Evolutionary conservation across 1,140 invertebrate species (phyloP), one percentile per base, ranked within the genome.

Genomic region (Aphelinus certus): DNA sequence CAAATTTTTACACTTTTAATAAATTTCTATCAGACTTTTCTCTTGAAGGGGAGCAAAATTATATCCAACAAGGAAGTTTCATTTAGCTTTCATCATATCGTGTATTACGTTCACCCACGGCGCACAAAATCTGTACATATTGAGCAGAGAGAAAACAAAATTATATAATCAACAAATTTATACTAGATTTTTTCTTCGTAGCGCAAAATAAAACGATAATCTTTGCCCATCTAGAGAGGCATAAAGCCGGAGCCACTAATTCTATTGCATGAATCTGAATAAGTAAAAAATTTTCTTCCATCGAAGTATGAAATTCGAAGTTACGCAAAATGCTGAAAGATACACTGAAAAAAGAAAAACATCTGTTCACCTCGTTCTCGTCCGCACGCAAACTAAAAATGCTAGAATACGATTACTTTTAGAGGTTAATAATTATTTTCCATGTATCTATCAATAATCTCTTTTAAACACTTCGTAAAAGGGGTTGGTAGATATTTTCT

Each of bases 181-280:
- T 0, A 26, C 26, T 26, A 26, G 26, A 26, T 26, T 26, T 26
- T 26, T 26, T 70, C 71, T 70, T 69, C 67, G 63, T 80, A 79
- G 77, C 75, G 76, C 81, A 81, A 68, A 82, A 80, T 69, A 80
- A 78, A 71, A 80, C 75, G 75, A 80, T 26, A 26, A 26, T 26
- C 26, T 26, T 26, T 26, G 26, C 26, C 26, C 26, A 26, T 26
- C 26, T 26, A 65, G 57, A 63, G 68, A n/a, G 43, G n/a, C 47
- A 7, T 26, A 53, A 7, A 10, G 53, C 26, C 65, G 10, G 69
- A 56, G 58, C 68, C 10, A 49, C 46, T 49, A 1, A 43, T 10
- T 75, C 42, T 63, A 7, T 70, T 57, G 10, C 61, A 46, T 64
- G 7, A 64, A 64, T 58, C 69, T 70, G 69, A 76, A 67, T 61